Percentiles rank a stretch among this genome's conserved stretches.
These are phyloP conservation scores for Melitaea athalia DNA, from an alignment of 2,888 invertebrate genomes.

Conservation along the genomic window DNA sequence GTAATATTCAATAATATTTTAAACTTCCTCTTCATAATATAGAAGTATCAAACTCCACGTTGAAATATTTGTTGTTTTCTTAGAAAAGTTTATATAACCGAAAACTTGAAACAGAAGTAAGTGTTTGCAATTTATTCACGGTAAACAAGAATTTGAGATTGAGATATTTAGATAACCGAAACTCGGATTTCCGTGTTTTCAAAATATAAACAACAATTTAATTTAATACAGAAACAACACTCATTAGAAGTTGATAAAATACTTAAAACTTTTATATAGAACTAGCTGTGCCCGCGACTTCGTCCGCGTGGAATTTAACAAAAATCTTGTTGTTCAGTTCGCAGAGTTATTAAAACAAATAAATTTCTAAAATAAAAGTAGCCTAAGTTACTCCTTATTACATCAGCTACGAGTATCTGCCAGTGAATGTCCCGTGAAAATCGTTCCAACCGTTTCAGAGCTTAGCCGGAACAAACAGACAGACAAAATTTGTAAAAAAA, in stretches of 20 bases:
- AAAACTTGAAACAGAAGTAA: slow-evolving; percentile 30
- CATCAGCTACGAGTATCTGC: no score
- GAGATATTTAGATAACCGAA: slow-evolving; percentile 27
- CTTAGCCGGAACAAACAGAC: no score
- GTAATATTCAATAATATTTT: background rate
- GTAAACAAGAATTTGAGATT: slow-evolving; percentile 32
- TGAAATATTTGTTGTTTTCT: slow-evolving; percentile 25
- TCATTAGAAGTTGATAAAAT: background rate
- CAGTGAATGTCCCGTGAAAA: no score
- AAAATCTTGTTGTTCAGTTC: no score
- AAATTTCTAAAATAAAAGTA: no score
- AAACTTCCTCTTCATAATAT: background rate
- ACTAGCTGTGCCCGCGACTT: no score
- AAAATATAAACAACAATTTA: slow-evolving; percentile 24
- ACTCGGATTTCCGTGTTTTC: slow-evolving; percentile 22
- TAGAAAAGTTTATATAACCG: slow-evolving; percentile 25
- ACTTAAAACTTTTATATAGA: no score
- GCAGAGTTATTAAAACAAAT: no score
- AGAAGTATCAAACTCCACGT: background rate
- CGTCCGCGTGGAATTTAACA: no score
- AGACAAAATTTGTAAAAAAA: no score
- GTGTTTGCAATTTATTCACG: slow-evolving; percentile 36
- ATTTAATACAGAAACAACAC: background rate
- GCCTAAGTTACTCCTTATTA: no score
- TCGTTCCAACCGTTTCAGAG: no score